phyloP scores from a whole-genome alignment of 2,797 vertebrate species.

The Cryptoprocta ferox region DNA sequence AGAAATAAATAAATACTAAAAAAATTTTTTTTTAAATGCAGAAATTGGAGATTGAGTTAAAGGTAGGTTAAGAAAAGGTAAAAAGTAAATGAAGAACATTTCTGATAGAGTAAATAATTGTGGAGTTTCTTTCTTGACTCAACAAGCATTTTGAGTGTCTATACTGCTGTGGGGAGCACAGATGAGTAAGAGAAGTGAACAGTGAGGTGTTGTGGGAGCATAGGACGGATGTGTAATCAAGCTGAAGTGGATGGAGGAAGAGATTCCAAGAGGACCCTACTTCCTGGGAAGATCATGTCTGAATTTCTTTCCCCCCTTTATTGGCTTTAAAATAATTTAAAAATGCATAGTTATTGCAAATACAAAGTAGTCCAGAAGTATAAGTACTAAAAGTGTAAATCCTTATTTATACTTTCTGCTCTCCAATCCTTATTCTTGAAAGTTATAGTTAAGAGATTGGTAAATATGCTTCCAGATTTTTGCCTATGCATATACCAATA shows the following conservation, averaged over 20 bases:
- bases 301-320: background rate
- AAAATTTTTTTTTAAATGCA: too few relatives aligned
- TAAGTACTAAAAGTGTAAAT: background rate
- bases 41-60: background rate
- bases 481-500: background rate
- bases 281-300: background rate
- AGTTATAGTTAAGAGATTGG: background rate
- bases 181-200: background rate
- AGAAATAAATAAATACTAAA: too few relatives aligned
- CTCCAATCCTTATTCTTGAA: background rate
- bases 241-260: background rate
- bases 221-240: background rate
- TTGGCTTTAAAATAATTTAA: constrained; percentile 23
- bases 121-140: background rate
- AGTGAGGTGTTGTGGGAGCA: too few relatives aligned
- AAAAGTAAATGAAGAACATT: constrained; percentile 1
- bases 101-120: background rate
- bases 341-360: background rate
- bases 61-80: background rate
- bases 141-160: background rate
- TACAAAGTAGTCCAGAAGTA: background rate
- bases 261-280: background rate
- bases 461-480: background rate
- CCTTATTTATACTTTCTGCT: background rate
- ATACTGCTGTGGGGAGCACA: background rate